Conservation (phyloP, 2,888 invertebrate species). For the Clanis bilineata region DNA sequence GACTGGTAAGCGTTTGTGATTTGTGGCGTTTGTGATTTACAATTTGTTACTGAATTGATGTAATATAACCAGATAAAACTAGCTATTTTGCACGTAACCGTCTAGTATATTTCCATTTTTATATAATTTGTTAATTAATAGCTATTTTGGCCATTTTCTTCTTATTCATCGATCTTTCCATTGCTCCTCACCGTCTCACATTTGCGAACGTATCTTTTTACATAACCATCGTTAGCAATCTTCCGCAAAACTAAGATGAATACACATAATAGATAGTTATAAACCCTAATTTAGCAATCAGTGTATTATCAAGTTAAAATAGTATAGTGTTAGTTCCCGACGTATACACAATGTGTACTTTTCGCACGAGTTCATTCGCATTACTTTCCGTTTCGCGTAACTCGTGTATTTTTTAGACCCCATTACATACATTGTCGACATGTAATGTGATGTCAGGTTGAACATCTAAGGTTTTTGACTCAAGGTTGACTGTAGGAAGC, state of each 20-base stretch:
- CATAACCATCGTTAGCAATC: not conserved
- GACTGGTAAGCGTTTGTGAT: no score
- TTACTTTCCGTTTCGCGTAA: constrained; percentile 65
- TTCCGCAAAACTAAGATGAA: not conserved
- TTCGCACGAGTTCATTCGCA: constrained; percentile 69
- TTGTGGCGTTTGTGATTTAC: no score
- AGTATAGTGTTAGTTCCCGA: not conserved
- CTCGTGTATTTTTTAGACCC: constrained; percentile 28
- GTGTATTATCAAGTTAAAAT: constrained; percentile 33
- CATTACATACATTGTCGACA: not conserved
- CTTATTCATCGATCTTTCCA: not conserved
- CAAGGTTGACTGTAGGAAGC: not conserved
- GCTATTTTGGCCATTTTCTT: no score
- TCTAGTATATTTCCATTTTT: no score
- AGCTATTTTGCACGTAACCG: no score
- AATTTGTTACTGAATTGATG: no score
- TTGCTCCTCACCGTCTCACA: not conserved
- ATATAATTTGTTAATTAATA: no score
- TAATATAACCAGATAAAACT: no score
- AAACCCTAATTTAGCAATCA: constrained; percentile 20
- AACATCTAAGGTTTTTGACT: not conserved
- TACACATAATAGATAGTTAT: constrained; percentile 1
- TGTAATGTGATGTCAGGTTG: not conserved
- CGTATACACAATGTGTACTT: constrained; percentile 51
- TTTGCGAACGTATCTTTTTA: not conserved